A percentile compares a stretch with the other conserved stretches of the same genome.
Conservation (phyloP, 2,888 invertebrate species). For the Idaea dimidiata region DNA sequence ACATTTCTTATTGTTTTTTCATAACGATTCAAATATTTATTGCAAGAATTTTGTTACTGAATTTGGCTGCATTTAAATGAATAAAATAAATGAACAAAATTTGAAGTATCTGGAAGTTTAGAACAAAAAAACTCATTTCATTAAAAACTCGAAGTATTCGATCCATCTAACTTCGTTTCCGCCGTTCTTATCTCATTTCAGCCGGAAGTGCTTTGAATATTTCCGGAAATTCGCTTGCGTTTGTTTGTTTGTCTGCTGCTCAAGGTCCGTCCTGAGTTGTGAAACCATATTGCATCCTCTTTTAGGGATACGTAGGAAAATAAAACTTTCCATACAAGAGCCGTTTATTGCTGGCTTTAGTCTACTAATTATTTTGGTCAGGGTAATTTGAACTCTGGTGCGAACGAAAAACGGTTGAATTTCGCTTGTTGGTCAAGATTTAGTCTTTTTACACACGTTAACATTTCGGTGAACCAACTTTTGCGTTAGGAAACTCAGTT, state of each 20-base stretch:
- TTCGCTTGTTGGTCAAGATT: conserved; percentile 3
- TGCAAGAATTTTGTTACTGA: too few species aligned
- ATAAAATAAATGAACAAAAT: too few species aligned
- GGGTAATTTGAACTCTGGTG: conserved; percentile 4
- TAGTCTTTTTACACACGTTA: conserved; percentile 22
- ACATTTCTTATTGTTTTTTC: too few species aligned
- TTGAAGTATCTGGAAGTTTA: not conserved
- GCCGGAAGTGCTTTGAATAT: conserved; percentile 22
- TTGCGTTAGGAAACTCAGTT: conserved; percentile 24
- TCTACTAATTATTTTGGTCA: not conserved
- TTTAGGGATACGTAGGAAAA: conserved; percentile 2
- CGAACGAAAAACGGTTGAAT: not conserved
- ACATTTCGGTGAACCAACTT: conserved; percentile 25
- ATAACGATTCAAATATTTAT: too few species aligned
- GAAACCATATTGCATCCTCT: conserved; percentile 2
- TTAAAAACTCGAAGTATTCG: not conserved
- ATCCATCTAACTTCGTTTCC: not conserved
- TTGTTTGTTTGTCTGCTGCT: conserved; percentile 33
- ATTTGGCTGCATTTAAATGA: too few species aligned
- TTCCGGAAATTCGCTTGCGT: conserved; percentile 34
- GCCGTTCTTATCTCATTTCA: conserved; percentile 12
- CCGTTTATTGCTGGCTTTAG: not conserved
- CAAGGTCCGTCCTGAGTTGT: conserved; percentile 27
- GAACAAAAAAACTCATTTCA: not conserved
- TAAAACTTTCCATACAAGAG: not conserved